Evolutionary conservation across 2,797 vertebrate species (phyloP), one percentile per base, ranked within the genome.

Genomic region (Decapterus maruadsi): DNA sequence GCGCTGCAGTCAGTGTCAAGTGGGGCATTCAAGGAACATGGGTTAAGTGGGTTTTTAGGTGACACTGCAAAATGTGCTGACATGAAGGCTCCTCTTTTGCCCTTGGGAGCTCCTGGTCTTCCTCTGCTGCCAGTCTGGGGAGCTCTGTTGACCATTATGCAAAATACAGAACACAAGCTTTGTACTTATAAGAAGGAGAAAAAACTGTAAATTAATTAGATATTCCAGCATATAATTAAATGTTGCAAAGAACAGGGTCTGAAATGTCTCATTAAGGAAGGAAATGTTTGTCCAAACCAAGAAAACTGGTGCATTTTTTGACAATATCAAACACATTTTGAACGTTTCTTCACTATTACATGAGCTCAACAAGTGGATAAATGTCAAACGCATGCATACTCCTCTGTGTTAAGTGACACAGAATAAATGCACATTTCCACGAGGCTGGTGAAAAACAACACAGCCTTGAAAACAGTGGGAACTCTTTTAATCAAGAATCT

Each of bases 401-500:
- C n/a, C 6, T 6, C n/a, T 40, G 1, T 38, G 55, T 29, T 26
- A 26, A 66, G 14, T 58, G 6, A 62, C 5, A 10, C 43, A 11
- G 65, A 60, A 66, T 45, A 58, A 34, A 26, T 26, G 26, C 4
- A 3, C 1, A 31, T 61, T 57, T 78, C 65, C 19, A 34, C 55
- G 65, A 50, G 2, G 22, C 46, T 57, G 53, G 22, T 11, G 22
- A 50, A 78, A 66, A 31, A 43, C 42, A 36, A 61, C 42, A 43
- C 54, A 55, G 19, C 36, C 72, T 57, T 64, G 54, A 72, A 82
- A 78, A 45, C 43, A 74, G 54, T 10, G n/a, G 13, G 57, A 48
- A 12, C 63, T 70, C 40, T 75, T 86, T 75, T 83, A 76, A 89
- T 87, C 73, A 78, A 72, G 64, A 70, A 14, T 60, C 22, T 57